A percentile compares a stretch with the other conserved stretches of the same genome.
These are phyloP conservation scores for Phyllotreta striolata DNA, from an alignment of 2,888 invertebrate species.

Conservation along the genomic window DNA sequence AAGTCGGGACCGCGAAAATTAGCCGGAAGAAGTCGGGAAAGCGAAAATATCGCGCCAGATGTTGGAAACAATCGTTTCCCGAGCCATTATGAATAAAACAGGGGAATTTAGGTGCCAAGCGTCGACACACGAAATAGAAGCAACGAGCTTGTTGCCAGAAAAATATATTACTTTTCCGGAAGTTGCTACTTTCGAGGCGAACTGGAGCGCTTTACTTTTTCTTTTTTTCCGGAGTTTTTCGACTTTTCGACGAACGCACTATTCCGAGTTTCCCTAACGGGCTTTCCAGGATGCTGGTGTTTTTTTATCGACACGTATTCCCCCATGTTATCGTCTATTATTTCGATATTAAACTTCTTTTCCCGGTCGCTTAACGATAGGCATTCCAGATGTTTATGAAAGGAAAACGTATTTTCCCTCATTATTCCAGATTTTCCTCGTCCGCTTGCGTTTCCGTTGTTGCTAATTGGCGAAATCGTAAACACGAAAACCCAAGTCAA, in stretches of 20 bases:
- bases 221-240: neutral
- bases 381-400: conserved; percentile 20
- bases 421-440: conserved; percentile 23
- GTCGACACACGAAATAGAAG: conserved; percentile 36
- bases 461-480: conserved; percentile 24
- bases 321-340: no score
- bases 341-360: no score
- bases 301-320: no score
- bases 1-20: conserved; percentile 22
- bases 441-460: conserved; percentile 18
- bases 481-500: conserved; percentile 18
- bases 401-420: conserved; percentile 23
- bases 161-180: conserved; percentile 34
- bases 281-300: no score
- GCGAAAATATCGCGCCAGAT: conserved; percentile 38
- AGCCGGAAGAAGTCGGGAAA: conserved; percentile 27
- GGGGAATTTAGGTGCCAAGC: conserved; percentile 36
- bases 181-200: conserved; percentile 27
- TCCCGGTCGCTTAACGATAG: no score
- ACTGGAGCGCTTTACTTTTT: conserved; percentile 20
- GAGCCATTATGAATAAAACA: conserved; percentile 42
- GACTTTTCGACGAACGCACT: no score
- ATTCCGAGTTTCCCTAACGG: no score
- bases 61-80: conserved; percentile 36
- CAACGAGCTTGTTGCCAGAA: conserved; percentile 34